Evolutionary conservation across 2,888 invertebrate species (phyloP).

Genomic region (Apamea crenata): DNA sequence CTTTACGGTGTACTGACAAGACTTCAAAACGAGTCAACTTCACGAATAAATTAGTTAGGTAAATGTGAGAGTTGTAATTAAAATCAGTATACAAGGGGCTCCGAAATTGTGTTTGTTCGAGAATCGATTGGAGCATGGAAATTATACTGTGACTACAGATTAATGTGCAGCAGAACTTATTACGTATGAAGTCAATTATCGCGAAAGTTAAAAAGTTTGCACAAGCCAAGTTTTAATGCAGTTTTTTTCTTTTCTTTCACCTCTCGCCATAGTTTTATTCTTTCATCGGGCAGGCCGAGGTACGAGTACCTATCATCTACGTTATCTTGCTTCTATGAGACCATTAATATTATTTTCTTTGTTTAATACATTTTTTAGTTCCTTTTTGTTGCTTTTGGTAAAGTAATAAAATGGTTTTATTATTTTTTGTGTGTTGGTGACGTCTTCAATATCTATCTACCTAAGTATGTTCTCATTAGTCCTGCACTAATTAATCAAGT

Average conservation of each 20-base stretch:
- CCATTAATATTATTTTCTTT: conserved; percentile 10
- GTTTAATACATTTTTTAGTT: conserved; percentile 1
- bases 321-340: conserved; percentile 13
- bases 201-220: conserved; percentile 31
- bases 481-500: conserved; percentile 11
- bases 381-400: neutral
- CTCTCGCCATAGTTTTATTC: conserved; percentile 35
- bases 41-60: conserved; percentile 59
- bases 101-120: conserved; percentile 38
- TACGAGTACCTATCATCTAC: conserved; percentile 19
- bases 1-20: conserved; percentile 59
- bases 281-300: conserved; percentile 9
- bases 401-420: neutral
- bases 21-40: conserved; percentile 60
- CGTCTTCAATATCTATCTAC: neutral
- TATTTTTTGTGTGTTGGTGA: neutral
- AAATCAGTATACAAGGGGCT: conserved; percentile 45
- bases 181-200: conserved; percentile 45
- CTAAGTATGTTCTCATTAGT: conserved; percentile 2
- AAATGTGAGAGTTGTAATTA: conserved; percentile 56
- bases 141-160: conserved; percentile 38
- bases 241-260: conserved; percentile 22
- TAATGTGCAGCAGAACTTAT: conserved; percentile 23
- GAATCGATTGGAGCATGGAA: conserved; percentile 47
- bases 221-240: conserved; percentile 38